Percentiles rank a stretch among this genome's conserved stretches.
Evolutionary conservation across 2,797 vertebrate genomes (phyloP).

Genomic region (Chlorospingus flavigularis): DNA sequence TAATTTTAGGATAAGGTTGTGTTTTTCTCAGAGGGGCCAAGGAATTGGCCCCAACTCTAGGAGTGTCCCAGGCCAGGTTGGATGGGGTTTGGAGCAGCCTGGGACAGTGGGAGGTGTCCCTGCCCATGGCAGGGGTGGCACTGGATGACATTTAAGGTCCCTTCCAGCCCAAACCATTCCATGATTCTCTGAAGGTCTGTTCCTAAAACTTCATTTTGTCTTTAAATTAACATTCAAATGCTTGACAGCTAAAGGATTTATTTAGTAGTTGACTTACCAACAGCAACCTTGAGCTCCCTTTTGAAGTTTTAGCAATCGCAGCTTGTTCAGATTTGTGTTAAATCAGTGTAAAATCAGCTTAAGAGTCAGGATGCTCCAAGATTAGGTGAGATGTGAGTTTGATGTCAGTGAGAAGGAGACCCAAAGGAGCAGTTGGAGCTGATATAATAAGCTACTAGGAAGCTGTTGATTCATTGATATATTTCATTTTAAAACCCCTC

Average conservation of each 20-base stretch:
- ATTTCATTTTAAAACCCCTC: background rate
- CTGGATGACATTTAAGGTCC: background rate
- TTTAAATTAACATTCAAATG: background rate
- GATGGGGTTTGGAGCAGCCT: rapidly evolving
- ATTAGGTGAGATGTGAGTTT: background rate
- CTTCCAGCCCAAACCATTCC: background rate
- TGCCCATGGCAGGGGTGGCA: background rate
- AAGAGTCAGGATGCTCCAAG: background rate
- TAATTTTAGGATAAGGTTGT: background rate
- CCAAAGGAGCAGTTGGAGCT: background rate
- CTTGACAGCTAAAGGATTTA: background rate
- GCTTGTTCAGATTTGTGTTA: background rate
- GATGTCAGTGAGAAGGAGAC: background rate
- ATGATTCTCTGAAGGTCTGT: background rate
- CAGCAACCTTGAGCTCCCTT: background rate
- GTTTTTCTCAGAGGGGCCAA: background rate
- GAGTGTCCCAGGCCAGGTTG: background rate
- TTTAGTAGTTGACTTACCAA: background rate
- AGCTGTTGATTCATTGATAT: background rate
- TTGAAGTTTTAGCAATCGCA: background rate
- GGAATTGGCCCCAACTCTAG: background rate
- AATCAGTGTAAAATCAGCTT: background rate
- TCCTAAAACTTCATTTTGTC: background rate
- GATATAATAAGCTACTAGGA: rapidly evolving
- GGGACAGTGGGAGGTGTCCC: background rate